Percentiles rank a stretch among this genome's conserved stretches.
phyloP scores from a whole-genome alignment of 2,888 invertebrate genomes.

The Archips crataeganus region DNA sequence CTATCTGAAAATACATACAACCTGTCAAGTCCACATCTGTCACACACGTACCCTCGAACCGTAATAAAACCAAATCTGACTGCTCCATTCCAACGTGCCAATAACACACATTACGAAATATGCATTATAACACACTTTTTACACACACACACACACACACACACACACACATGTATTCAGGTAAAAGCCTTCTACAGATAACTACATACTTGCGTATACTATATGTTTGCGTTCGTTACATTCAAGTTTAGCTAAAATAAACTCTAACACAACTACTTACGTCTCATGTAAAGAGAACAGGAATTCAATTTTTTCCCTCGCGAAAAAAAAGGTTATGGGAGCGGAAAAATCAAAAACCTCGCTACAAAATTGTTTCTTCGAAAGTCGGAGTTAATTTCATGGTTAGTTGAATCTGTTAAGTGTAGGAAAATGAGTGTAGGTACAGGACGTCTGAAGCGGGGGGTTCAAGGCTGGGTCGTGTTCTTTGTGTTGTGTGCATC shows the following conservation, averaged over 20 bases:
- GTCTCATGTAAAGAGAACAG: neutral
- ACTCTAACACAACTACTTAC: neutral
- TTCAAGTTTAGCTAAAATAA: neutral
- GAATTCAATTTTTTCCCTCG: slow-evolving; percentile 34
- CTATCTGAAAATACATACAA: neutral
- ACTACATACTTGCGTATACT: neutral
- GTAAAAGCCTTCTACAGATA: slow-evolving; percentile 29
- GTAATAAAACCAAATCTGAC: slow-evolving; percentile 14
- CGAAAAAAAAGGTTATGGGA: slow-evolving; percentile 28
- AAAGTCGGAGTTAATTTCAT: slow-evolving; percentile 38
- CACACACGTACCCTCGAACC: neutral
- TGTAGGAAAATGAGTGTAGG: slow-evolving; percentile 34
- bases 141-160: slow-evolving; percentile 20
- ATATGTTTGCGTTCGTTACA: neutral
- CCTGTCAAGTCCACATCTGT: neutral
- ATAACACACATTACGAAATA: slow-evolving; percentile 26
- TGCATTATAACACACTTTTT: slow-evolving; percentile 20
- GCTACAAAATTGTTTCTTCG: slow-evolving; percentile 39
- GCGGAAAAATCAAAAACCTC: slow-evolving; percentile 40
- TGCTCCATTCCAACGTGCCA: slow-evolving; percentile 15
- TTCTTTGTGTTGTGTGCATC: slow-evolving; percentile 3
- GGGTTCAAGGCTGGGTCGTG: slow-evolving; percentile 5
- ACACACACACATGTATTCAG: too few relatives aligned
- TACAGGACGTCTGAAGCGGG: slow-evolving; percentile 8
- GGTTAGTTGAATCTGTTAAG: slow-evolving; percentile 39